phyloP scores from a whole-genome alignment of 2,797 vertebrate genomes.

The Paramormyrops hopkinsi region DNA sequence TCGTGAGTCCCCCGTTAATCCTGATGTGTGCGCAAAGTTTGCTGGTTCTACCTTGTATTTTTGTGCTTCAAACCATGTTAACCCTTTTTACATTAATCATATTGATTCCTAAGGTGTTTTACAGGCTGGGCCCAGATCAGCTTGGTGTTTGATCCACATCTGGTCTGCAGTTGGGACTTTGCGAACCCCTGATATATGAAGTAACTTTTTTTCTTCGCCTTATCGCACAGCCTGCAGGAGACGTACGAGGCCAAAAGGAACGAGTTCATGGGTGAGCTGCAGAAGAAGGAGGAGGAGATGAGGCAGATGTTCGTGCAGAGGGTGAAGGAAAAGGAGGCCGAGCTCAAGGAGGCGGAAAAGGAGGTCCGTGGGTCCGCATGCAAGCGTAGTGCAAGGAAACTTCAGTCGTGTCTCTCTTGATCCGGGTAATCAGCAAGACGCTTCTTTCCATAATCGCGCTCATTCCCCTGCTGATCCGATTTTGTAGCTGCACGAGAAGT shows the following conservation, averaged over 20 bases:
- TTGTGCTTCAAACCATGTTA: not conserved
- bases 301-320: slow-evolving; percentile 79
- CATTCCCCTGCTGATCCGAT: not conserved
- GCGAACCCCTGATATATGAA: not conserved
- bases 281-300: slow-evolving; percentile 78
- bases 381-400: not conserved
- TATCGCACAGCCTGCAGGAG: slow-evolving; percentile 66
- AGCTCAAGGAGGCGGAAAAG: slow-evolving; percentile 77
- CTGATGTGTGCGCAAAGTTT: not conserved
- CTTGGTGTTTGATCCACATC: not conserved
- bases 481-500: slow-evolving; percentile 64
- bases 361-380: slow-evolving; percentile 46
- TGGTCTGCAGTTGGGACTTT: not conserved
- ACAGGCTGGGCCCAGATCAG: not conserved
- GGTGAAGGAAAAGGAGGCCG: slow-evolving; percentile 76
- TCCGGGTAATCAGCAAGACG: not conserved
- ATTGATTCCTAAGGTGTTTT: not conserved
- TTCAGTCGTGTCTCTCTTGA: slow-evolving; percentile 40
- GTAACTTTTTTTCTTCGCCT: not conserved
- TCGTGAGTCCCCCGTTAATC: no score
- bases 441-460: not conserved
- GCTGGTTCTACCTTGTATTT: not conserved
- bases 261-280: slow-evolving; percentile 72
- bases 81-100: not conserved
- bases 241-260: slow-evolving; percentile 77